phyloP scores from a whole-genome alignment of 2,888 invertebrate genomes.

The Pseudanteris insignis region DNA sequence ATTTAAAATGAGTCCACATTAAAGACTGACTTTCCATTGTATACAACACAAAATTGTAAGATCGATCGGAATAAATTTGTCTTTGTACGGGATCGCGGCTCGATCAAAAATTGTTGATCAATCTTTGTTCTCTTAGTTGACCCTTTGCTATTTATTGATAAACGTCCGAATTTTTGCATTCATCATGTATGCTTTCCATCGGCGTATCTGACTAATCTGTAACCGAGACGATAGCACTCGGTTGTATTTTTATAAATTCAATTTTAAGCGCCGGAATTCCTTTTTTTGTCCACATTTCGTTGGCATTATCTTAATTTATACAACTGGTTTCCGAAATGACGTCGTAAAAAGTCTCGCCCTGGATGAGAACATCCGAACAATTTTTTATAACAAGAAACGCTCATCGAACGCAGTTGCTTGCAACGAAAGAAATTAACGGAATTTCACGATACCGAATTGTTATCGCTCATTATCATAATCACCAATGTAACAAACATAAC shows the following conservation, averaged over 20 bases:
- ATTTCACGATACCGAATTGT: too few relatives aligned
- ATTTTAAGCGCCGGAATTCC: constrained; percentile 21
- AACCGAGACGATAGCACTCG: constrained; percentile 4
- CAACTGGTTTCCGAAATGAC: constrained; percentile 27
- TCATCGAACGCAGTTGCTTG: constrained; percentile 8
- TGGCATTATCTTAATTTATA: constrained; percentile 40
- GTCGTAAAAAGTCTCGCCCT: constrained; percentile 12
- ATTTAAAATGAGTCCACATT: too few relatives aligned
- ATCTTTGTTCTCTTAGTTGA: too few relatives aligned
- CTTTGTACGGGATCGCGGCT: too few relatives aligned
- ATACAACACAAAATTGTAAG: too few relatives aligned
- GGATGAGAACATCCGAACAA: constrained; percentile 10
- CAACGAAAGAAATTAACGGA: not conserved
- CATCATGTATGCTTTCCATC: constrained; percentile 13
- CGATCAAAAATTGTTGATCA: too few relatives aligned
- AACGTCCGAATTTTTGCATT: constrained; percentile 25
- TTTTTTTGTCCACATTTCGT: constrained; percentile 17
- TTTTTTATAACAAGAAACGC: constrained; percentile 15
- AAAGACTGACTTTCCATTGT: too few relatives aligned
- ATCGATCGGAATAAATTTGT: too few relatives aligned
- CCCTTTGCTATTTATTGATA: constrained; percentile 24
- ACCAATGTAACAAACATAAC: too few relatives aligned
- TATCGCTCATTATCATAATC: too few relatives aligned
- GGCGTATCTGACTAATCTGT: constrained; percentile 23
- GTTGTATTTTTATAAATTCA: constrained; percentile 27